Evolutionary conservation across 2,797 vertebrate species (phyloP).

Genomic region (Lophotriccus pileatus): DNA sequence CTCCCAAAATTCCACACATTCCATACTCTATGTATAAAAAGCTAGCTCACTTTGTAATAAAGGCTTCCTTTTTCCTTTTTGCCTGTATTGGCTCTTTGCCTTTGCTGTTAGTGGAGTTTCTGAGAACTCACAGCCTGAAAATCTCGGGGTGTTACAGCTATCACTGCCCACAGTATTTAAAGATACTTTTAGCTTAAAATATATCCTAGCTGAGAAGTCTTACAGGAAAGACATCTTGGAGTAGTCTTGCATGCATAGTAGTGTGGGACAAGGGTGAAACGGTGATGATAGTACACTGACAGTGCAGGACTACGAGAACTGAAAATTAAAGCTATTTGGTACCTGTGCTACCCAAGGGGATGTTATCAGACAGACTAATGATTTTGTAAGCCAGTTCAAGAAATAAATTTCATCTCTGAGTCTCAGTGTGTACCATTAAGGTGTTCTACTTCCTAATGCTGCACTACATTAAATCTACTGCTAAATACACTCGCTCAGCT

Average conservation of each 20-base stretch:
- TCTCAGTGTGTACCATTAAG: neutral
- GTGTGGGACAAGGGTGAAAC: neutral
- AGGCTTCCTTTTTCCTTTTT: too few relatives aligned
- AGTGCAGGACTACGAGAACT: neutral
- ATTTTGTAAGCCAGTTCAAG: neutral
- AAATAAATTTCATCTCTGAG: neutral
- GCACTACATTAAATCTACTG: neutral
- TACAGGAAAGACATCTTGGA: neutral
- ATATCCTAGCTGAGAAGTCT: neutral
- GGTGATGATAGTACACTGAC: too few relatives aligned
- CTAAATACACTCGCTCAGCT: neutral
- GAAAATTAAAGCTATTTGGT: neutral
- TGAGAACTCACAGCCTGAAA: too few relatives aligned
- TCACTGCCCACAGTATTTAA: too few relatives aligned
- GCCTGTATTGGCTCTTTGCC: too few relatives aligned
- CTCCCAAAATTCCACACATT: too few relatives aligned
- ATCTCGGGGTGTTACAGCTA: too few relatives aligned
- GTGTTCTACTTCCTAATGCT: neutral
- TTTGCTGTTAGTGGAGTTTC: too few relatives aligned
- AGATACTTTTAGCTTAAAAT: neutral
- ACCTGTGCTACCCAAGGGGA: neutral
- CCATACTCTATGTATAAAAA: too few relatives aligned
- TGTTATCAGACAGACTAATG: neutral
- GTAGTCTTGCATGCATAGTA: fast-evolving
- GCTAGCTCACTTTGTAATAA: too few relatives aligned